Evolutionary conservation across 2,888 invertebrate species (phyloP).

Genomic region (Chironomus riparius): DNA sequence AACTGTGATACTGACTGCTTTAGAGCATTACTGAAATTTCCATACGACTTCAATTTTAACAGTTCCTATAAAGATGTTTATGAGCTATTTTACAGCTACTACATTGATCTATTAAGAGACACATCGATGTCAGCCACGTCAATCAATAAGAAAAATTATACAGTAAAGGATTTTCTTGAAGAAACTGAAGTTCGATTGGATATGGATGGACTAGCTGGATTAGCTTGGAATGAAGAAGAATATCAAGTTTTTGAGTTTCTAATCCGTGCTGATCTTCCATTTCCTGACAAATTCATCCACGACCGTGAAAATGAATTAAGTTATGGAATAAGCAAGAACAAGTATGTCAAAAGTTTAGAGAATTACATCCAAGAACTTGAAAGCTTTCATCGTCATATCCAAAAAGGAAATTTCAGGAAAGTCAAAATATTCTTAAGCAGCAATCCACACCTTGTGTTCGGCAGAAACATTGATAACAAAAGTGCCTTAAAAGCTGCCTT

Average conservation of each 20-base stretch:
- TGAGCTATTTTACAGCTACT: not conserved
- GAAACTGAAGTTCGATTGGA: not conserved
- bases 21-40: not conserved
- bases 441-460: not conserved
- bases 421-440: not conserved
- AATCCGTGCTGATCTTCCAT: not conserved
- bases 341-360: not conserved
- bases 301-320: not conserved
- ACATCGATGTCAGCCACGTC: not conserved
- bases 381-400: not conserved
- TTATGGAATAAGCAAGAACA: not conserved
- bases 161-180: not conserved
- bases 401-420: not conserved
- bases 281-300: not conserved
- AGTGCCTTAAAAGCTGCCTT: not conserved
- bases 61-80: not conserved
- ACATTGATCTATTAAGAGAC: too few species aligned
- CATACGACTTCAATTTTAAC: not conserved
- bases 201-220: not conserved
- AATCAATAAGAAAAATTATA: too few species aligned
- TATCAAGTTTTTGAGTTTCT: not conserved
- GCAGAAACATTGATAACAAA: not conserved
- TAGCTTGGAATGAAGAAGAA: not conserved
- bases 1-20: not conserved
- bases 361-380: not conserved